Evolutionary conservation across 2,797 vertebrate species (phyloP), one percentile per base, ranked within the genome.

Genomic region (Tapera naevia): DNA sequence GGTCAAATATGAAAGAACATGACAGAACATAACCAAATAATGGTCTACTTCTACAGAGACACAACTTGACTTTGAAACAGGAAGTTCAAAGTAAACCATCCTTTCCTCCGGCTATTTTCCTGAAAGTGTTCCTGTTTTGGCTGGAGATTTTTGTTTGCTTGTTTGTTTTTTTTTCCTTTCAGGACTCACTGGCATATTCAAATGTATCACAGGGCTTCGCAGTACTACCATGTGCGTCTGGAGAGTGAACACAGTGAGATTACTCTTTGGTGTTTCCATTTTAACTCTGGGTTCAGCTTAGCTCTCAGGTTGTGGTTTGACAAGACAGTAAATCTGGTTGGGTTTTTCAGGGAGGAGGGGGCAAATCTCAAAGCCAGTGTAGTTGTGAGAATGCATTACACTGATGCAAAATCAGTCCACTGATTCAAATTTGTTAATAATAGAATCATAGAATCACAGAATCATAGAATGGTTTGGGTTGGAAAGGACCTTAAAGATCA

Each of bases 81-180:
- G 27, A 82, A 81, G 33, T 82, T 88, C 80, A 85, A 76, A 85
- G 61, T 57, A 86, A 95, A 80, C 30, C 23, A 23, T 75, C n/a
- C 27, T 46, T 66, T 78, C 45, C 45, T 71, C 69, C 0, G 2
- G 15, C 27, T 92, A 10, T 74, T 87, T 89, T 92, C 79, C 65
- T 74, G 46, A 64, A 94, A 71, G 15, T 35, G 35, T 87, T 95
- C 64, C 78, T 89, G 57, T 82, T 93, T 88, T 74, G 85, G n/a
- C 70, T 92, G 69, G 50, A 91, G 46, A 66, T 11, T 74, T 91
- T 43, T 60, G 46, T 69, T 80, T 73, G 22, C 7, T 61, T 48
- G 43, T 17, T 45, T 16, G 45, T 45, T 46, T 41, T 46, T 48
- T 30, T 80, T 54, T 18, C 9, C 78, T 81, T 75, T 66, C 41